Conservation (phyloP, 2,113 vertebrate species). For the Podocnemis expansa region DNA sequence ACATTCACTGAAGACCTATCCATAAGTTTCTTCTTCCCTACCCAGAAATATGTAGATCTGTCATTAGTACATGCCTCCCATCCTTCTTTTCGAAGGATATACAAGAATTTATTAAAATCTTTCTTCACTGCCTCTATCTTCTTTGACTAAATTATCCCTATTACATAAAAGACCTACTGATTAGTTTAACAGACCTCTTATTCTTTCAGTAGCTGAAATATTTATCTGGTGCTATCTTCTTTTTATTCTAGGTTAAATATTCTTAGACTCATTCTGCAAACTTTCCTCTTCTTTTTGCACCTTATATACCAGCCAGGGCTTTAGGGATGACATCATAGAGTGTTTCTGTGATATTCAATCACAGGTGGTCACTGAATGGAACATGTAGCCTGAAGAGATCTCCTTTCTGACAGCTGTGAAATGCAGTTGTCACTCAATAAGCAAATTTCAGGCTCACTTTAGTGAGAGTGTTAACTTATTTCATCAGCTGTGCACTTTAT, state of each 20-base stretch:
- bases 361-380: background rate
- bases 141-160: conserved; percentile 56
- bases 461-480: conserved; percentile 58
- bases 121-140: conserved; percentile 29
- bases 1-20: rapidly evolving
- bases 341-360: background rate
- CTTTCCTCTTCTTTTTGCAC: conserved; percentile 13
- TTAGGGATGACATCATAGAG: conserved; percentile 28
- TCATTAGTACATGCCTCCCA: background rate
- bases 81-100: background rate
- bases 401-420: conserved; percentile 8
- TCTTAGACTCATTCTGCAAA: conserved; percentile 23
- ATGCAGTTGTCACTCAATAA: conserved; percentile 51
- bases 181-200: conserved; percentile 55
- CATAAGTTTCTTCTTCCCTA: background rate
- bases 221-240: background rate
- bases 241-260: conserved; percentile 14
- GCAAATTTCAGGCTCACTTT: background rate
- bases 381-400: background rate
- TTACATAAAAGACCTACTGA: conserved; percentile 51
- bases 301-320: background rate
- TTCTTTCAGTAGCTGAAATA: conserved; percentile 25
- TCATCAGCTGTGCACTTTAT: conserved; percentile 27
- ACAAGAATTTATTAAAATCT: conserved; percentile 38
- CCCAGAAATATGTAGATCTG: background rate